A percentile compares a stretch with the other conserved stretches of the same genome.
phyloP scores from a whole-genome alignment of 2,888 invertebrate species.

The Agrochola circellaris region DNA sequence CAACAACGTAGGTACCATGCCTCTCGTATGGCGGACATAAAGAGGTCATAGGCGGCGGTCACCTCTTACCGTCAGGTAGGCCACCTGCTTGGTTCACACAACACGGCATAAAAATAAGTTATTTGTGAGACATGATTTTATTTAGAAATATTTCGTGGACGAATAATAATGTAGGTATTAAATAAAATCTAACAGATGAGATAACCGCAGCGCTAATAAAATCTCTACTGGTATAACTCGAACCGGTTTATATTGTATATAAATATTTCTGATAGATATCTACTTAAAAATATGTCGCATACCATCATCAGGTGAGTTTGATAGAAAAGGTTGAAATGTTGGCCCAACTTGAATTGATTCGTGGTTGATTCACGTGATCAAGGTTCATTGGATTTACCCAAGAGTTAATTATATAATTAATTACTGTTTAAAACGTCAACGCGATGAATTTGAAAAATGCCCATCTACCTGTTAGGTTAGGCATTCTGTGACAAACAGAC shows the following conservation, averaged over 20 bases:
- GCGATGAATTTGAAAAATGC: slow-evolving; percentile 33
- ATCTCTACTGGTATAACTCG: slow-evolving; percentile 7
- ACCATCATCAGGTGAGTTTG: slow-evolving; percentile 6
- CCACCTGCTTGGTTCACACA: too few relatives aligned
- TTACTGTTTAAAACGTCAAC: slow-evolving; percentile 7
- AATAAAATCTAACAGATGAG: slow-evolving; percentile 20
- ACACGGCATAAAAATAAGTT: not conserved
- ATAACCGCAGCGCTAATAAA: slow-evolving; percentile 36
- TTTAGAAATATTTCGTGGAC: not conserved
- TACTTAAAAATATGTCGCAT: slow-evolving; percentile 30
- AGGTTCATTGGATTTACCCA: slow-evolving; percentile 37
- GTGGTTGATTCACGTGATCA: slow-evolving; percentile 25
- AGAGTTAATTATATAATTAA: slow-evolving; percentile 26
- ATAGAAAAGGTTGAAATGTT: slow-evolving; percentile 32
- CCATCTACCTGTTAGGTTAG: not conserved
- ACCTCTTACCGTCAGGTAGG: not conserved
- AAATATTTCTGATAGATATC: slow-evolving; percentile 13
- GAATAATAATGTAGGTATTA: slow-evolving; percentile 20
- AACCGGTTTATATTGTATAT: slow-evolving; percentile 51
- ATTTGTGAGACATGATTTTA: not conserved
- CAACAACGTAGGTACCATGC: not conserved
- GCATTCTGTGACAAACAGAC: not conserved
- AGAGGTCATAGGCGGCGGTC: not conserved
- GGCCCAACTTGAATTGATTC: slow-evolving; percentile 9
- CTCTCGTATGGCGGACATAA: not conserved